These are phyloP conservation scores for Mythimna lalbum DNA, from an alignment of 2,888 invertebrate genomes.

Conservation along the genomic window DNA sequence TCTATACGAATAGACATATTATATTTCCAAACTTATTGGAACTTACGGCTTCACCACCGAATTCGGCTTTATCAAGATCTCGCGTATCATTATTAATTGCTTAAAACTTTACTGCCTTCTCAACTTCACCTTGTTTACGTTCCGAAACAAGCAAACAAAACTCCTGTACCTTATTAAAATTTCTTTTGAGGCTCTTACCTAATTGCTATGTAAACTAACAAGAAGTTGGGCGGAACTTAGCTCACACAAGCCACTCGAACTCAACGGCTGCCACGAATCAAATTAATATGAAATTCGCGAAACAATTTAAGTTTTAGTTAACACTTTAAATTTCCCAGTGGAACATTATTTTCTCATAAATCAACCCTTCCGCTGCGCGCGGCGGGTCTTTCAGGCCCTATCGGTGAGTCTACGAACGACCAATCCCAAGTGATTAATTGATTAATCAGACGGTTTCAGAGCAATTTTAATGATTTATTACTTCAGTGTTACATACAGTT, in stretches of 20 bases:
- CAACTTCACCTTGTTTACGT: constrained; percentile 44
- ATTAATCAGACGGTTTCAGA: constrained; percentile 83
- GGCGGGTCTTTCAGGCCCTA: constrained; percentile 77
- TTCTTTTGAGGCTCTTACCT: constrained; percentile 51
- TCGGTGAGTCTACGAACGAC: constrained; percentile 77
- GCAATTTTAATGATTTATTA: constrained; percentile 88
- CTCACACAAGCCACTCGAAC: constrained; percentile 55
- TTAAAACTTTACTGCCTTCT: constrained; percentile 27
- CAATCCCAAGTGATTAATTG: constrained; percentile 88
- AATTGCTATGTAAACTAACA: constrained; percentile 60
- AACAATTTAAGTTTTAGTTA: constrained; percentile 73
- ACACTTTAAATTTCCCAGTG: constrained; percentile 80
- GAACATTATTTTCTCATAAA: constrained; percentile 88
- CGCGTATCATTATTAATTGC: constrained; percentile 48
- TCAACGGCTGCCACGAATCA: constrained; percentile 54
- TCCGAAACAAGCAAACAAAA: constrained; percentile 47
- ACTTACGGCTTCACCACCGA: constrained; percentile 14
- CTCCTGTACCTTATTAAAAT: constrained; percentile 51
- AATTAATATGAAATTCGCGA: constrained; percentile 72
- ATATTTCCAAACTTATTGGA: constrained; percentile 36
- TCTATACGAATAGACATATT: background rate
- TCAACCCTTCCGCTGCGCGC: constrained; percentile 79
- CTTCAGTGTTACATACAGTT: constrained; percentile 63
- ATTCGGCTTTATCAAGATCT: constrained; percentile 37
- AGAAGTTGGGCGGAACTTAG: constrained; percentile 51